Conservation (phyloP, 2,797 vertebrate genomes). For the Chelmon rostratus region DNA sequence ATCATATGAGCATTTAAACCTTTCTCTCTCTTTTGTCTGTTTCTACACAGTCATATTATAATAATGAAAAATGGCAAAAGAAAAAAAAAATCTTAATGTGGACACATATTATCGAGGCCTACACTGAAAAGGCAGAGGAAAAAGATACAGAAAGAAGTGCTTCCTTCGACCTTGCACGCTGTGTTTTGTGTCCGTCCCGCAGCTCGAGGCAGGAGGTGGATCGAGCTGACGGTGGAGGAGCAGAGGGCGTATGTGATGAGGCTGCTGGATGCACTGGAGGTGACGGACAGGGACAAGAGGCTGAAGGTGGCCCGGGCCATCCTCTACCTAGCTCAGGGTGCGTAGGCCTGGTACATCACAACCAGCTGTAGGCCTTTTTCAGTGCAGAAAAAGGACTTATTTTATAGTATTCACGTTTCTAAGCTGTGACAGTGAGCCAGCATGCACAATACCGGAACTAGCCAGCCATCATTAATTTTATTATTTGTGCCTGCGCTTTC, state of each 20-base stretch:
- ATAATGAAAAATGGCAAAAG: background rate
- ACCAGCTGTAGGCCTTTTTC: background rate
- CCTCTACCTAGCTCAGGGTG: constrained; percentile 97
- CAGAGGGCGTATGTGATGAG: constrained; percentile 92
- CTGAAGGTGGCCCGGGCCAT: constrained; percentile 92
- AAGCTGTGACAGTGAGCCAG: no score
- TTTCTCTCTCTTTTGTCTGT: background rate
- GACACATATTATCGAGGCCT: background rate
- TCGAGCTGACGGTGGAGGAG: constrained; percentile 86
- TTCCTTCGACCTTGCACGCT: background rate
- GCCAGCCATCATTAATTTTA: no score
- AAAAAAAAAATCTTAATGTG: background rate
- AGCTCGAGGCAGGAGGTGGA: constrained; percentile 86
- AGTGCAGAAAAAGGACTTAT: background rate
- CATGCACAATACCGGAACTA: no score
- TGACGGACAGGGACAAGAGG: constrained; percentile 92
- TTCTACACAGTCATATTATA: background rate
- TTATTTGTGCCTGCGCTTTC: no score
- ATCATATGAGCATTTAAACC: background rate
- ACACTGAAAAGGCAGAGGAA: background rate
- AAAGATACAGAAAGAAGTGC: background rate
- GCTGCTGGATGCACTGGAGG: constrained; percentile 93
- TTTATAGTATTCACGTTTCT: no score
- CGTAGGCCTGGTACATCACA: constrained; percentile 5
- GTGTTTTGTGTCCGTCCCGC: constrained; percentile 15